phyloP scores from a whole-genome alignment of 2,113 vertebrate genomes.

The Sturnus vulgaris region DNA sequence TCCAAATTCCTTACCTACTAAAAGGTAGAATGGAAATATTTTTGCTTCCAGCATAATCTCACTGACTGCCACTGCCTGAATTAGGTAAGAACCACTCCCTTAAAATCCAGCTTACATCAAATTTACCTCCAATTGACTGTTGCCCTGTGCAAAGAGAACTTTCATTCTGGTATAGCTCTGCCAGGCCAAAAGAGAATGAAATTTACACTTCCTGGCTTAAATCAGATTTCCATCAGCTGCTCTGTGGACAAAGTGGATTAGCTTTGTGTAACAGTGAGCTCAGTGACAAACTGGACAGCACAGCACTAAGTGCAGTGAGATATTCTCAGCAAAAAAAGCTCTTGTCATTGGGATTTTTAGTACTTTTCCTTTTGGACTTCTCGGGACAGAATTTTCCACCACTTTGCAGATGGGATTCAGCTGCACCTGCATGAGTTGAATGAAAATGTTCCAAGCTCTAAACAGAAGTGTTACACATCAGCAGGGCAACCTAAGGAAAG shows the following conservation, averaged over 20 bases:
- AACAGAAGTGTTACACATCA: neutral
- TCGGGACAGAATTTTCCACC: neutral
- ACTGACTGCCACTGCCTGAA: neutral
- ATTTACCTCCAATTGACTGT: neutral
- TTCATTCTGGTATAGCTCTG: neutral
- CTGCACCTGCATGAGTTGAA: neutral
- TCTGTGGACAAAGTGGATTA: neutral
- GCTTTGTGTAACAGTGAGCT: neutral
- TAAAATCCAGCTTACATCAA: neutral
- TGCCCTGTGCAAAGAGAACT: neutral
- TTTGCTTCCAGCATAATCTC: neutral
- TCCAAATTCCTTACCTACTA: neutral
- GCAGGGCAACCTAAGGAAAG: neutral
- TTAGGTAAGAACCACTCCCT: neutral
- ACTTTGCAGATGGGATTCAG: neutral
- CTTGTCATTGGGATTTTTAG: neutral
- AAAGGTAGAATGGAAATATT: neutral
- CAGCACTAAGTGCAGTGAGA: neutral
- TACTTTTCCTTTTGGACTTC: neutral
- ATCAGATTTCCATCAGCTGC: constrained; percentile 15
- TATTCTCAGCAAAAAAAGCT: neutral
- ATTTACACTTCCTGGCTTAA: neutral
- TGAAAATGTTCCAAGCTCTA: neutral
- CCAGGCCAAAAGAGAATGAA: neutral
- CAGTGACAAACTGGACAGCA: neutral